A percentile compares a stretch with the other conserved stretches of the same genome.
These are phyloP conservation scores for Talpa occidentalis DNA, from an alignment of 2,113 vertebrate species.

Conservation along the genomic window DNA sequence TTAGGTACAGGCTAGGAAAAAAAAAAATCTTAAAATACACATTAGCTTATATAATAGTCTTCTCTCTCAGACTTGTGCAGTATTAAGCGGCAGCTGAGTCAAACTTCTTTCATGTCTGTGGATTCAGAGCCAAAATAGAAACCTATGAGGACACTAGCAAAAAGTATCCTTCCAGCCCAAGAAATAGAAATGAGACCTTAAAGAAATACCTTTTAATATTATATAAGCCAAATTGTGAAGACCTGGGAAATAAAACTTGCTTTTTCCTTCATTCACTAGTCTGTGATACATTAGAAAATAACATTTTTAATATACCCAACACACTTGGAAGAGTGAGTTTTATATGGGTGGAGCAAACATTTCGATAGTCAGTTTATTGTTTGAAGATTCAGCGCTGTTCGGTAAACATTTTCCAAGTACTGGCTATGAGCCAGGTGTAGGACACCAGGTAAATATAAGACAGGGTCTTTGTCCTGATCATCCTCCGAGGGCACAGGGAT, in stretches of 20 bases:
- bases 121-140: conserved; percentile 78
- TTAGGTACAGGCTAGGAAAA: conserved; percentile 64
- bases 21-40: conserved; percentile 78
- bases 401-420: background rate
- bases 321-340: conserved; percentile 6
- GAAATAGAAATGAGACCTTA: conserved; percentile 36
- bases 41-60: conserved; percentile 76
- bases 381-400: background rate
- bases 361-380: background rate
- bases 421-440: background rate
- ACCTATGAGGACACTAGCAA: conserved; percentile 55
- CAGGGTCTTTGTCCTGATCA: background rate
- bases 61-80: conserved; percentile 63
- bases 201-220: conserved; percentile 63
- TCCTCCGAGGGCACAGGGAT: background rate
- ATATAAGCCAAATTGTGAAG: conserved; percentile 32
- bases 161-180: conserved; percentile 66
- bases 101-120: conserved; percentile 66
- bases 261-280: background rate
- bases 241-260: background rate
- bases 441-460: background rate
- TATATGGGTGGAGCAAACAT: background rate
- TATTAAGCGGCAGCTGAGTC: conserved; percentile 76
- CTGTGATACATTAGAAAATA: conserved; percentile 13
- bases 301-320: background rate